Evolutionary conservation across 2,797 vertebrate genomes (phyloP).

Genomic region (Silurus aristotelis): DNA sequence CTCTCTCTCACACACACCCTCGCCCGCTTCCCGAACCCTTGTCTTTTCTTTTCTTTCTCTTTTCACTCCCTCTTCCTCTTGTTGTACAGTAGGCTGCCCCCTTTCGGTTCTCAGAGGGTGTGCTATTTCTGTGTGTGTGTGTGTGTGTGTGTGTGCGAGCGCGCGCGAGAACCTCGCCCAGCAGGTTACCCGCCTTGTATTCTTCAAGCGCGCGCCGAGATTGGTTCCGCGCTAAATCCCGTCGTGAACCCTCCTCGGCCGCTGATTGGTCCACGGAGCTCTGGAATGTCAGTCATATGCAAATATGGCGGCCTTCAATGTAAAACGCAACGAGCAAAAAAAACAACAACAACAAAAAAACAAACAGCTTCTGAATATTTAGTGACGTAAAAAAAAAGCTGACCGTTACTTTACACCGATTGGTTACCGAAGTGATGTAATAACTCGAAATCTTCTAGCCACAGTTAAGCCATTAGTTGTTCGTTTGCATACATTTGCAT

Average conservation of each 20-base stretch:
- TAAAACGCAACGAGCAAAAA: slow-evolving; percentile 2
- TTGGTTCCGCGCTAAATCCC: slow-evolving; percentile 62
- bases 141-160: slow-evolving; percentile 46
- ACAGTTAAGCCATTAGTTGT: background rate
- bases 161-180: slow-evolving; percentile 79
- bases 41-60: slow-evolving; percentile 68
- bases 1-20: slow-evolving; percentile 72
- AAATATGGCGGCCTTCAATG: slow-evolving; percentile 63
- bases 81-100: slow-evolving; percentile 77
- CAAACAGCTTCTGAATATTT: slow-evolving; percentile 30
- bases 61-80: slow-evolving; percentile 76
- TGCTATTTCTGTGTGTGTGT: slow-evolving; percentile 32
- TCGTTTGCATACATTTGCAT: background rate
- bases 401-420: slow-evolving; percentile 20
- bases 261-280: slow-evolving; percentile 71
- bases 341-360: no score
- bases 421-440: slow-evolving; percentile 10
- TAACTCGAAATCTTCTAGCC: slow-evolving; percentile 14
- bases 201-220: slow-evolving; percentile 36
- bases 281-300: slow-evolving; percentile 87
- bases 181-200: slow-evolving; percentile 68
- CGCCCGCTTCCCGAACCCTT: slow-evolving; percentile 60
- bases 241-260: slow-evolving; percentile 61
- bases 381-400: background rate
- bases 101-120: slow-evolving; percentile 65